Conservation (phyloP, 2,113 vertebrate genomes). For the Fregetta grallaria region DNA sequence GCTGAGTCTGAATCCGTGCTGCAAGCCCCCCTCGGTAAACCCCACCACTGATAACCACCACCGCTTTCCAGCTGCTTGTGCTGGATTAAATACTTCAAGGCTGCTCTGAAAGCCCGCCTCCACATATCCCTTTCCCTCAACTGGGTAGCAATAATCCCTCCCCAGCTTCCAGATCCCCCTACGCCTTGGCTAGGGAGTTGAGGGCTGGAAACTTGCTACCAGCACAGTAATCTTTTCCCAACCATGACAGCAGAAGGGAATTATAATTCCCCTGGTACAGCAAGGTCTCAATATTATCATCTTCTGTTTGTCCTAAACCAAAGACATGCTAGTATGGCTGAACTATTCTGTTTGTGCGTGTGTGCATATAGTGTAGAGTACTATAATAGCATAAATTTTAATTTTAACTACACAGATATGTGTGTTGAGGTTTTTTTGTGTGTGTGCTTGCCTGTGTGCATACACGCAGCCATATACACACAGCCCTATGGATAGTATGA, state of each 20-base stretch:
- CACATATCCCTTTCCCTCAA: background rate
- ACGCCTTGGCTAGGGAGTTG: background rate
- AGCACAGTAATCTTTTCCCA: slow-evolving; percentile 33
- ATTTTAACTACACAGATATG: background rate
- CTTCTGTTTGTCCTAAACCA: slow-evolving; percentile 29
- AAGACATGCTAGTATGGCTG: background rate
- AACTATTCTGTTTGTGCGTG: background rate
- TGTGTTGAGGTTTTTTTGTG: background rate
- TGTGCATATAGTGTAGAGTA: background rate
- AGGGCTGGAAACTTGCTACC: background rate
- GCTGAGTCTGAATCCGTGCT: background rate
- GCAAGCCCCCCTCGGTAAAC: background rate
- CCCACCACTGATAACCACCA: background rate
- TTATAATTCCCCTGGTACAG: slow-evolving; percentile 20
- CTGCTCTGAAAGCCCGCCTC: background rate
- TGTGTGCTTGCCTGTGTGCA: background rate
- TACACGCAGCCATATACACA: background rate
- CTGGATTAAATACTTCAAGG: slow-evolving; percentile 45
- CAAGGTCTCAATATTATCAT: slow-evolving; percentile 29
- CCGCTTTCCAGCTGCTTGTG: background rate
- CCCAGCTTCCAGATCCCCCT: slow-evolving; percentile 14
- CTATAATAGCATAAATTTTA: background rate
- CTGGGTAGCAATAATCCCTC: slow-evolving; percentile 23
- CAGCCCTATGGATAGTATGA: background rate
- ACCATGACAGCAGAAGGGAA: slow-evolving; percentile 37